Conservation (phyloP, 2,888 invertebrate species). For the Myathropa florea region DNA sequence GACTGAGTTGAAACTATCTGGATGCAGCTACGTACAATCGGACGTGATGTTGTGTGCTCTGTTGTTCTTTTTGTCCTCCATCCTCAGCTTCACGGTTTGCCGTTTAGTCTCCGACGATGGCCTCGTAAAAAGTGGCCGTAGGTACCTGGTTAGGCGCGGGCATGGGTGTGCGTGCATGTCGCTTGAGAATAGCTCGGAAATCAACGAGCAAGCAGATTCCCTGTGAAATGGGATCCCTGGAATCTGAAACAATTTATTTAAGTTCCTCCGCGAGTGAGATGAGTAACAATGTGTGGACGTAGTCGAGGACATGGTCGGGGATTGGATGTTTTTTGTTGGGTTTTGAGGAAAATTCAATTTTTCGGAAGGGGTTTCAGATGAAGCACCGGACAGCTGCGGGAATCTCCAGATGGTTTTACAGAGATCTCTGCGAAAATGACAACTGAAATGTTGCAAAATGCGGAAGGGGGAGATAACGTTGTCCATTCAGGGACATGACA, state of each 20-base stretch:
- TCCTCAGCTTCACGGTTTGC: constrained; percentile 15
- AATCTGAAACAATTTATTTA: constrained; percentile 65
- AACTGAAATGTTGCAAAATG: too few species aligned
- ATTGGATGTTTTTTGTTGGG: too few species aligned
- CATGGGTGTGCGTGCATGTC: constrained; percentile 13
- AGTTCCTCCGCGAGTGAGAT: constrained; percentile 48
- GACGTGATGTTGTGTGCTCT: constrained; percentile 46
- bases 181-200: background rate
- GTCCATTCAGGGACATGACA: background rate
- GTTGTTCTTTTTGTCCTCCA: constrained; percentile 10
- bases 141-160: constrained; percentile 23
- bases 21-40: constrained; percentile 25
- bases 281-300: constrained; percentile 37
- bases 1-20: constrained; percentile 47
- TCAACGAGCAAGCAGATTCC: background rate
- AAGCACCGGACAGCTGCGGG: background rate
- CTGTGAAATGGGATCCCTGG: constrained; percentile 44
- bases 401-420: background rate
- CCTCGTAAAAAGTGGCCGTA: background rate
- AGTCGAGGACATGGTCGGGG: background rate
- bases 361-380: too few species aligned
- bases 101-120: constrained; percentile 47
- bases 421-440: background rate
- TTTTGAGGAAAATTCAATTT: background rate
- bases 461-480: background rate